Evolutionary conservation across 2,888 invertebrate genomes (phyloP).

Genomic region (Lycophotia porphyrea): DNA sequence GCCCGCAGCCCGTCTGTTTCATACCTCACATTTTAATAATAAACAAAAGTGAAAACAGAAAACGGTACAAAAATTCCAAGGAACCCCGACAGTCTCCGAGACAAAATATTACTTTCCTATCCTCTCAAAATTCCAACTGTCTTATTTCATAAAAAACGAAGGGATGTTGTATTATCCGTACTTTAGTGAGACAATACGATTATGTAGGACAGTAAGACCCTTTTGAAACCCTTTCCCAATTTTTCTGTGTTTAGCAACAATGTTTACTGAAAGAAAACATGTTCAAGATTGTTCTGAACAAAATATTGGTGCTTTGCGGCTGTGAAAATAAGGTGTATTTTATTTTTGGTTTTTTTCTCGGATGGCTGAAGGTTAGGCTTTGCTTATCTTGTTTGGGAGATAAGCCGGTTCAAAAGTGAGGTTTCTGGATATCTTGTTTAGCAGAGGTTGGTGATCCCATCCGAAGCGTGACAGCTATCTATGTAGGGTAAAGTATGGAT

Average conservation of each 20-base stretch:
- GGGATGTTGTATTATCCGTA: conserved; percentile 14
- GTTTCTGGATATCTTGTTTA: conserved; percentile 47
- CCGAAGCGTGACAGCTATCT: background rate
- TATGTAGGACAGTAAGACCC: conserved; percentile 19
- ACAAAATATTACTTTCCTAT: conserved; percentile 38
- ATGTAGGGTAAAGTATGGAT: background rate
- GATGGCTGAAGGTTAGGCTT: conserved; percentile 15
- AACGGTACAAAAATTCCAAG: conserved; percentile 6
- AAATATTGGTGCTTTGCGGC: conserved; percentile 24
- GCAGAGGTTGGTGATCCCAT: background rate
- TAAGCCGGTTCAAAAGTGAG: background rate
- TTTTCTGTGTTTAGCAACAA: conserved; percentile 27
- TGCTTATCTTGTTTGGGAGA: conserved; percentile 32
- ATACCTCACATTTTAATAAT: conserved; percentile 16
- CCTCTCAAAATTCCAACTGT: conserved; percentile 23
- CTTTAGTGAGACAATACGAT: conserved; percentile 41
- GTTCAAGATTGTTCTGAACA: background rate
- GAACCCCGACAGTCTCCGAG: background rate
- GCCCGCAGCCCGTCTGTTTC: too few species aligned
- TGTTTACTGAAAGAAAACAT: conserved; percentile 26
- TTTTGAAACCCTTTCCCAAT: conserved; percentile 21
- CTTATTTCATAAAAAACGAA: conserved; percentile 39
- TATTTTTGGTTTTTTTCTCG: conserved; percentile 3
- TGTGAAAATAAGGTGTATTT: conserved; percentile 30
- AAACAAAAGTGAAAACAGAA: conserved; percentile 6